These are phyloP conservation scores for Anastatus disparis DNA, from an alignment of 1,140 invertebrate genomes.

Conservation along the genomic window DNA sequence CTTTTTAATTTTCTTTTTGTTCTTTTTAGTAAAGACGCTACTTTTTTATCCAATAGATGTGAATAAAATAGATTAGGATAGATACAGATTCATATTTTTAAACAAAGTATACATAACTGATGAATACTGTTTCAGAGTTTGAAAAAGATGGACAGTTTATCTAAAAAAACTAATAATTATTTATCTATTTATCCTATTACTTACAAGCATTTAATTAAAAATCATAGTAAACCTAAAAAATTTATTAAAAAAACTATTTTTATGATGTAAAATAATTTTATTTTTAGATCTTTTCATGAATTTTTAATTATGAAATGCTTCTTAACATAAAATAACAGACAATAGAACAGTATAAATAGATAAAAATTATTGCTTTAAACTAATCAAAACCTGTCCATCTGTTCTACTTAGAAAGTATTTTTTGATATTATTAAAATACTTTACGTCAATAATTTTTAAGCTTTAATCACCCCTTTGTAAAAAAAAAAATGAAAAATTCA, in stretches of 20 bases:
- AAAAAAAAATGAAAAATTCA: constrained; percentile 25
- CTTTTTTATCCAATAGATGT: background rate
- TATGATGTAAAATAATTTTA: too few species aligned
- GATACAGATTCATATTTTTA: constrained; percentile 12
- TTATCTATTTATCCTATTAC: constrained; percentile 24
- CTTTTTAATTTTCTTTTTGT: constrained; percentile 9
- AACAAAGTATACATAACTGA: background rate
- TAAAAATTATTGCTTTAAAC: background rate
- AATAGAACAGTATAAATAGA: constrained; percentile 20
- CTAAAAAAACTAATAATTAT: background rate
- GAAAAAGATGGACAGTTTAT: background rate
- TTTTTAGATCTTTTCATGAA: background rate
- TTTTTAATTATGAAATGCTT: background rate
- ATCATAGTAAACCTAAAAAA: background rate
- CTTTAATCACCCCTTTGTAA: background rate
- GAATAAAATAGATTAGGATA: constrained; percentile 13
- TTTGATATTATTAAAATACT: background rate
- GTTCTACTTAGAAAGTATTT: background rate
- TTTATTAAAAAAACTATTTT: constrained; percentile 15
- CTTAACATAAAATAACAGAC: background rate
- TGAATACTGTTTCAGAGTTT: constrained; percentile 16
- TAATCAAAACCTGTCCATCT: constrained; percentile 10
- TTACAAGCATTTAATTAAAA: background rate
- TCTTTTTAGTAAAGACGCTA: background rate
- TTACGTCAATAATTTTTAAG: background rate